A percentile compares a stretch with the other conserved stretches of the same genome.
These are phyloP conservation scores for Helicorthomorpha holstii DNA, from an alignment of 1,140 invertebrate species.

Conservation along the genomic window DNA sequence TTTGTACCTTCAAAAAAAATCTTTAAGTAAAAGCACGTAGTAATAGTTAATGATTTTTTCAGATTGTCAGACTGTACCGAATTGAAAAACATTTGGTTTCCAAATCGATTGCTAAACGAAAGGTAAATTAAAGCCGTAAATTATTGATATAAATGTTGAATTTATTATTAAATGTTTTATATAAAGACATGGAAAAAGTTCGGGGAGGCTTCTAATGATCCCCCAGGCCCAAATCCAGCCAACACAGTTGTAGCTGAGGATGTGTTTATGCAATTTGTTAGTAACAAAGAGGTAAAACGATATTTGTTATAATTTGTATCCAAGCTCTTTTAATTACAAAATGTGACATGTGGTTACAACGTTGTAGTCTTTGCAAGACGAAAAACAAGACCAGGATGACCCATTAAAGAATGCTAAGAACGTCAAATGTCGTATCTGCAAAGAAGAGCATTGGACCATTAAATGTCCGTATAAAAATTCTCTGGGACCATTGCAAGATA, in stretches of 20 bases:
- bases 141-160: background rate
- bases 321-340: background rate
- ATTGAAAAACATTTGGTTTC: constrained; percentile 80
- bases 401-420: constrained; percentile 57
- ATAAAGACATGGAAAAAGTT: constrained; percentile 72
- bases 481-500: constrained; percentile 25
- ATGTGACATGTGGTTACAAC: constrained; percentile 32
- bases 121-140: constrained; percentile 28
- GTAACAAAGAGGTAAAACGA: constrained; percentile 24
- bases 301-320: background rate
- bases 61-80: constrained; percentile 75
- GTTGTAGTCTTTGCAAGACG: constrained; percentile 67
- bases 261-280: constrained; percentile 65
- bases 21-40: background rate
- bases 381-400: constrained; percentile 65
- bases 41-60: constrained; percentile 22
- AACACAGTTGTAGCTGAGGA: constrained; percentile 93
- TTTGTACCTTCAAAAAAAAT: too few relatives aligned
- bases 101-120: constrained; percentile 76
- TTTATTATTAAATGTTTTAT: background rate
- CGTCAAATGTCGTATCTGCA: constrained; percentile 86
- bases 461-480: constrained; percentile 93
- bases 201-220: constrained; percentile 72
- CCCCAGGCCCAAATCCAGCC: constrained; percentile 86
- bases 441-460: constrained; percentile 91